Evolutionary conservation across 2,113 vertebrate genomes (phyloP).

Genomic region (Nycticryphes semicollaris): DNA sequence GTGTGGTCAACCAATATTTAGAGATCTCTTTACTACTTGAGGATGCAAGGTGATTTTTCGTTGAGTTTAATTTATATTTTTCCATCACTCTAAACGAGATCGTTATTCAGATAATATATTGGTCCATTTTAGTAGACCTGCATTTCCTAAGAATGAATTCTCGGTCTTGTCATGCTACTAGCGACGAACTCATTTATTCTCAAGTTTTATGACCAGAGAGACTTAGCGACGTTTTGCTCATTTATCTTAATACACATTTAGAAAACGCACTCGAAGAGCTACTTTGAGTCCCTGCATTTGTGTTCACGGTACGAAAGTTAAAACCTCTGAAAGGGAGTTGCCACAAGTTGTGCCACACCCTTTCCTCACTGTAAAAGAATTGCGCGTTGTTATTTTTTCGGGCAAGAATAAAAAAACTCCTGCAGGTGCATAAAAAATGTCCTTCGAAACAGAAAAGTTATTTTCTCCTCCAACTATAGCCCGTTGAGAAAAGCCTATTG

Average conservation of each 20-base stretch:
- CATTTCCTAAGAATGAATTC: slow-evolving; percentile 28
- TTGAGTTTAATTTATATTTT: background rate
- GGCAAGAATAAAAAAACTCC: background rate
- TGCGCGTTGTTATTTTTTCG: background rate
- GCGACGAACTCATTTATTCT: background rate
- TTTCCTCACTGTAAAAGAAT: background rate
- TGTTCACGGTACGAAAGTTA: background rate
- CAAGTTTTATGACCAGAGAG: background rate
- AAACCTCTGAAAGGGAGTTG: background rate
- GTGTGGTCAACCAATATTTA: background rate
- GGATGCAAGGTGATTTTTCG: background rate
- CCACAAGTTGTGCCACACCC: background rate
- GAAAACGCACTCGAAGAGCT: background rate
- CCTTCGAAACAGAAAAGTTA: background rate
- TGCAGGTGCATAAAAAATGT: background rate
- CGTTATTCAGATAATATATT: background rate
- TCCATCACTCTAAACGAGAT: background rate
- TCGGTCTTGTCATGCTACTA: background rate
- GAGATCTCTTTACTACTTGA: background rate
- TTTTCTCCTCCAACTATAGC: background rate
- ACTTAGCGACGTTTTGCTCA: slow-evolving; percentile 13
- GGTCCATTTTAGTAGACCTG: background rate
- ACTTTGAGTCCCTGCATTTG: background rate
- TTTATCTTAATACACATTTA: background rate
- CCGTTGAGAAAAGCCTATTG: background rate